These are phyloP conservation scores for Onychomys torridus DNA, from an alignment of 2,797 vertebrate genomes.

Conservation along the genomic window DNA sequence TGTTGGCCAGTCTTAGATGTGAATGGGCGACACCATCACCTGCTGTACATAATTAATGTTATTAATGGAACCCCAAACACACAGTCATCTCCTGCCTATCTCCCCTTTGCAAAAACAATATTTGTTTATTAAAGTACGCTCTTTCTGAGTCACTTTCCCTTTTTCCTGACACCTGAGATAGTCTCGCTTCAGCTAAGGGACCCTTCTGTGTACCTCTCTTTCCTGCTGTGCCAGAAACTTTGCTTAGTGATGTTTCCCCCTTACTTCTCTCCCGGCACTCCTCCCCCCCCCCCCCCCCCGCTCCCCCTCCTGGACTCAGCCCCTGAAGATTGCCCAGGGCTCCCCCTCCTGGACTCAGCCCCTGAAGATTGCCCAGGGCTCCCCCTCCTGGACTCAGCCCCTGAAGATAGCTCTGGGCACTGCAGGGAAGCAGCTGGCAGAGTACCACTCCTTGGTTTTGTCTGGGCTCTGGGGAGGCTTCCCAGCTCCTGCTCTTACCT, in stretches of 20 bases:
- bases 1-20: not conserved
- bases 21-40: not conserved
- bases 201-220: too few species aligned
- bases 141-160: not conserved
- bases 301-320: not conserved
- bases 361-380: not conserved
- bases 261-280: too few species aligned
- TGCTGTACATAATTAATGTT: too few species aligned
- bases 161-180: not conserved
- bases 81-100: not conserved
- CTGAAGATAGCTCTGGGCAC: not conserved
- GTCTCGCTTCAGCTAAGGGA: fast-evolving
- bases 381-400: not conserved
- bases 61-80: fast-evolving
- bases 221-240: not conserved
- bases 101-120: not conserved
- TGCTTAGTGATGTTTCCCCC: not conserved
- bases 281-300: too few species aligned
- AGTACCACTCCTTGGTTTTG: too few species aligned
- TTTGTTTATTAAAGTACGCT: not conserved
- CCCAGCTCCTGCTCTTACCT: not conserved
- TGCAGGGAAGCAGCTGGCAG: not conserved
- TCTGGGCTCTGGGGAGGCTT: not conserved
- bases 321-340: too few species aligned
- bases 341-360: too few species aligned